Base-by-base conservation (phyloP, 2,797 vertebrate species). In the Brachymystax lenok region DNA sequence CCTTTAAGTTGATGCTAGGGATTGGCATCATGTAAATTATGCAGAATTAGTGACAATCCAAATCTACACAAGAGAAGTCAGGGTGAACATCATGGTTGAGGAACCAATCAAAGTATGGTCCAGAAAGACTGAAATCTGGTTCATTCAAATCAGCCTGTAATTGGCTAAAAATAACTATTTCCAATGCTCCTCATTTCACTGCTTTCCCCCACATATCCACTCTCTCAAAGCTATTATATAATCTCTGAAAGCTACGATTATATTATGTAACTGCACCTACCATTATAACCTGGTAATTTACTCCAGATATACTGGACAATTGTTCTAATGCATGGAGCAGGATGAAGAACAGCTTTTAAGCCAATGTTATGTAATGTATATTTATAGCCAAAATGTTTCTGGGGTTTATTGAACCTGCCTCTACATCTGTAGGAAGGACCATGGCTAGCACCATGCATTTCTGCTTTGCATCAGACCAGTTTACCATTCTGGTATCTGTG, bases 331-430 rank as follows among this genome's bases (percentile, higher is more conserved):
- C 40, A 46, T 46, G 40, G 40, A 46, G 40, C 40, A 46, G 40
- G 40, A 46, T 46, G 40, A 46, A 5, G 13, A 68, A 28, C 28
- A 68, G 28, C 66, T 33, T n/a, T 5, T 3, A 5, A 17, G 24
- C 10, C 3, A 28, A 5, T 59, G 4, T 14, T 66, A 33, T 67
- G 24, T 33, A 33, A 21, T 24, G 59, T 5, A 13, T 79, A 78
- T 68, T 77, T 73, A 73, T 67, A 75, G 73, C 33, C 72, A 71
- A 77, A 77, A 80, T 76, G 77, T 46, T 77, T 80, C 74, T 80
- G 77, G 67, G 66, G 28, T 19, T 7, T 5, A n/a, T 8, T 2
- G 5, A 6, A n/a, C 54, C n/a, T 59, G 54, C 54, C 7, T 19
- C 54, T 59, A 59, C 8, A 59, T n/a, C 54, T 59, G 54, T 7